Conservation (phyloP, 2,888 invertebrate genomes). For the Orchestes rusci region DNA sequence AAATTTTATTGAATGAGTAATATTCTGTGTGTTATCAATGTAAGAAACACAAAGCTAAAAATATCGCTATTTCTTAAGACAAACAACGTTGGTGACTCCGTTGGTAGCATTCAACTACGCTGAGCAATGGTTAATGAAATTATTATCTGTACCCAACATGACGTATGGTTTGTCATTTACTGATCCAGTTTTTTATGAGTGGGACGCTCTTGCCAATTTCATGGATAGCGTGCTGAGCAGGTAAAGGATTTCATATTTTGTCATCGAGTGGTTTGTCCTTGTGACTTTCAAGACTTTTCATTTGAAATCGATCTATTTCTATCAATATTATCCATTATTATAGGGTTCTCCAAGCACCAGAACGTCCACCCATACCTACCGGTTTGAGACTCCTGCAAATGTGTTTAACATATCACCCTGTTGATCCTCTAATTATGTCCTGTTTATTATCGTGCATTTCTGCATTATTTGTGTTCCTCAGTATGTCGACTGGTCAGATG, state of each 20-base stretch:
- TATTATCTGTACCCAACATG: slow-evolving; percentile 51
- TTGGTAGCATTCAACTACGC: slow-evolving; percentile 76
- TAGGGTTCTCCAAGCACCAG: slow-evolving; percentile 53
- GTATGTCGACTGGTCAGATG: slow-evolving; percentile 77
- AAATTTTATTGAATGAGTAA: too few species aligned
- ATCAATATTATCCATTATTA: slow-evolving; percentile 1
- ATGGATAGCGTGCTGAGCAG: slow-evolving; percentile 79
- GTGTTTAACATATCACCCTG: slow-evolving; percentile 67
- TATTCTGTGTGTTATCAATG: too few species aligned
- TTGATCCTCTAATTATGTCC: slow-evolving; percentile 75
- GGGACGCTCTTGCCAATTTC: slow-evolving; percentile 73
- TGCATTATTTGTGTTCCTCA: slow-evolving; percentile 83
- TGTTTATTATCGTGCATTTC: slow-evolving; percentile 86
- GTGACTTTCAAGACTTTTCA: not conserved
- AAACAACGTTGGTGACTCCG: slow-evolving; percentile 74
- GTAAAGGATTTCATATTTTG: too few species aligned
- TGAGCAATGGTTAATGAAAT: slow-evolving; percentile 72
- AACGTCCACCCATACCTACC: slow-evolving; percentile 66
- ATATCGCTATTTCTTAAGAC: slow-evolving; percentile 45
- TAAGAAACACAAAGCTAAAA: too few species aligned
- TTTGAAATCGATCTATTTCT: not conserved
- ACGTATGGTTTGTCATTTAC: slow-evolving; percentile 44
- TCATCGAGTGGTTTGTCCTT: too few species aligned
- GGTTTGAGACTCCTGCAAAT: slow-evolving; percentile 72
- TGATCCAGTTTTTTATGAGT: slow-evolving; percentile 70